Base-by-base conservation (phyloP, 2,888 invertebrate genomes). In the Eristalinus sepulchralis region DNA sequence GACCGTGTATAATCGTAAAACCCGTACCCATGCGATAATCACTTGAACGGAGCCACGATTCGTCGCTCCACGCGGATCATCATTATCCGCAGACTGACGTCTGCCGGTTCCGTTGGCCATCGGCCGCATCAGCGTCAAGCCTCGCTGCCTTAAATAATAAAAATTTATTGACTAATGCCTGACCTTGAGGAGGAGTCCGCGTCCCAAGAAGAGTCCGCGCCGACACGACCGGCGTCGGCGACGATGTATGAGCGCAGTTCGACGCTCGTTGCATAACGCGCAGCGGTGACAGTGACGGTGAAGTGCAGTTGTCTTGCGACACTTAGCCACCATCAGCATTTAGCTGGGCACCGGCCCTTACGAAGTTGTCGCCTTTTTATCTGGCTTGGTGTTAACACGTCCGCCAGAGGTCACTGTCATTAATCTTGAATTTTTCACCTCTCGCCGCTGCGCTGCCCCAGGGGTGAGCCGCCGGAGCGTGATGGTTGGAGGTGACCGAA, bases 211-310 rank as follows among this genome's bases (percentile, higher is more conserved):
- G n/a, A 39, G 39, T n/a, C 39, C n/a, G n/a, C n/a, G n/a, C n/a
- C n/a, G n/a, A n/a, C n/a, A n/a, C n/a, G n/a, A n/a, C n/a, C n/a
- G n/a, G 17, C 17, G 17, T n/a, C 47, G 39, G 2, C 13, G 13
- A 39, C 8, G 47, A 47, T 4, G n/a, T n/a, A n/a, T n/a, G n/a
- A n/a, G 0, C 39, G n/a, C n/a, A 39, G 39, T 39, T 1, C 39
- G 39, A n/a, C n/a, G 5, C 17, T 17, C 20, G 59, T 80, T 72
- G 73, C 73, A 22, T n/a, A 75, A 75, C 36, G 57, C 4, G 2
- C 3, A 2, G 1, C 57, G 36, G 63, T 76, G 81, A 75, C 75
- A 81, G 75, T 76, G 81, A 75, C 75, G 75, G 70, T 82, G 75
- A 82, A 39, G 62, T 60, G 66, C 72, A 77, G 62, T 62, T 67